Conservation (phyloP, 1,140 invertebrate species). For the Neotoxoptera formosana region DNA sequence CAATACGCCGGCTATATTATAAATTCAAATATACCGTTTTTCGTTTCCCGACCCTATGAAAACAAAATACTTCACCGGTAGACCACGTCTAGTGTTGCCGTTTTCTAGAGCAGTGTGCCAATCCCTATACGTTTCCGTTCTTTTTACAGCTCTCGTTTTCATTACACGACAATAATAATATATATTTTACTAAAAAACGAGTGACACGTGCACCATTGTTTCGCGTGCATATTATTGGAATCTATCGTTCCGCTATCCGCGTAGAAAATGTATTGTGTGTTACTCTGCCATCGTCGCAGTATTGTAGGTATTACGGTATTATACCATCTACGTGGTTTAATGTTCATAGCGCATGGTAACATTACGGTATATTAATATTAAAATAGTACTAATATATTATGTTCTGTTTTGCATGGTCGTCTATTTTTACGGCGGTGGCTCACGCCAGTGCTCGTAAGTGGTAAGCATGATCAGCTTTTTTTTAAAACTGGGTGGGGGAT, state of each 20-base stretch:
- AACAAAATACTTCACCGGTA: neutral
- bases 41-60: neutral
- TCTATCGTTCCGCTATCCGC: neutral
- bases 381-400: too few relatives aligned
- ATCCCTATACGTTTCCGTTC: neutral
- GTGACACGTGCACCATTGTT: neutral
- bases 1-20: neutral
- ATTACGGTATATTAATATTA: neutral
- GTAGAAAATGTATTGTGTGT: neutral
- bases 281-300: neutral
- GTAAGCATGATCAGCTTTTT: too few relatives aligned
- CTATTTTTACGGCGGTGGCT: too few relatives aligned
- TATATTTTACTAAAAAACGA: neutral
- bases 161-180: neutral
- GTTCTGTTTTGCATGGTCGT: too few relatives aligned
- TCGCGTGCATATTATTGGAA: neutral
- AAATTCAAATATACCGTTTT: neutral
- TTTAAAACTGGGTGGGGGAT: too few relatives aligned
- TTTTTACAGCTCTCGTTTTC: neutral
- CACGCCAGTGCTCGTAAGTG: too few relatives aligned
- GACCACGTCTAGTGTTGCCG: neutral
- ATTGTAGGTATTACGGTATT: neutral
- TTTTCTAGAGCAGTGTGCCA: neutral
- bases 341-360: neutral
- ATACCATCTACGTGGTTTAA: neutral